phyloP scores from a whole-genome alignment of 2,888 invertebrate species.

The Sminthurides aquaticus region DNA sequence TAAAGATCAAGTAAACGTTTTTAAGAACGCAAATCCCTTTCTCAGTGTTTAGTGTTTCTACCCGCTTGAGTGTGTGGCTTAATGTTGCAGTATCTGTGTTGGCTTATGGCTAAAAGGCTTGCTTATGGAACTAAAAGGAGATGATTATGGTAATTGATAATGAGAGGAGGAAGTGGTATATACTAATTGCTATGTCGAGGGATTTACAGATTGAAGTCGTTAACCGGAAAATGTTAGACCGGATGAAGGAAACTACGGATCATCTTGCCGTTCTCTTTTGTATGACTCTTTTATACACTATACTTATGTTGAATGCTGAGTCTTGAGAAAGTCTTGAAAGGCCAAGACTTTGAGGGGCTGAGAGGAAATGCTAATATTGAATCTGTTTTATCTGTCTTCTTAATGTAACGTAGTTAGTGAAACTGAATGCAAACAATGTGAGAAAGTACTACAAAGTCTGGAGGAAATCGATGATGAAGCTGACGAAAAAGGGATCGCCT shows the following conservation, averaged over 20 bases:
- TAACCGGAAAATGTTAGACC: conserved; percentile 86
- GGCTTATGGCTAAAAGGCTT: not conserved
- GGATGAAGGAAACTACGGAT: conserved; percentile 78
- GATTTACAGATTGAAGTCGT: conserved; percentile 65
- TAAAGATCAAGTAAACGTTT: conserved; percentile 59
- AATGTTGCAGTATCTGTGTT: not conserved
- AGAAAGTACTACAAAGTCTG: conserved; percentile 74
- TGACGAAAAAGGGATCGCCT: conserved; percentile 79
- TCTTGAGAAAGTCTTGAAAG: too few relatives aligned
- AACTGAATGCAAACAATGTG: conserved; percentile 83
- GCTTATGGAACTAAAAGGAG: not conserved
- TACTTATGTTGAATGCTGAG: too few relatives aligned
- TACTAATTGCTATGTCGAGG: not conserved
- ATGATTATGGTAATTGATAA: not conserved
- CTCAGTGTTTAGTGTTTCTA: not conserved
- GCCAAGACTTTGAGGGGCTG: too few relatives aligned
- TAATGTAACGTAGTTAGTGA: conserved; percentile 69
- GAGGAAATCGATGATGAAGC: conserved; percentile 92
- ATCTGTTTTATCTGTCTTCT: too few relatives aligned
- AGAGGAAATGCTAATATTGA: too few relatives aligned
- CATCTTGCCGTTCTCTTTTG: conserved; percentile 89
- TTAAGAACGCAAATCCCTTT: not conserved
- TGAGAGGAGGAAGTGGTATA: not conserved
- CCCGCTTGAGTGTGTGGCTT: too few relatives aligned
- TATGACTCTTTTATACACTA: conserved; percentile 54